Evolutionary conservation across 2,888 invertebrate species (phyloP), one percentile per base, ranked within the genome.

Genomic region (Alsophila aescularia): DNA sequence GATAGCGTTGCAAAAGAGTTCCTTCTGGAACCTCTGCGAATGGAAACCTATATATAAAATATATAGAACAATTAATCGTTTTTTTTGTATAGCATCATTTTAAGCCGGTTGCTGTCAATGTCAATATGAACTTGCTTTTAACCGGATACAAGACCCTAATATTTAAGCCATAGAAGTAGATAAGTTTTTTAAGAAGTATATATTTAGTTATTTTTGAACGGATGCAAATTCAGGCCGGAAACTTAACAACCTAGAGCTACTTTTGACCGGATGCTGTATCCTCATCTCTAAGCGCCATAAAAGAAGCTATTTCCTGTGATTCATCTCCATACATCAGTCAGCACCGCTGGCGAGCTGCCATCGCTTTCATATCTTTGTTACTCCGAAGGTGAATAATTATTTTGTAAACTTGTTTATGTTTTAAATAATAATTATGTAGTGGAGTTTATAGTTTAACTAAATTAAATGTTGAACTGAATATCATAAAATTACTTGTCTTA

Each of bases 331-430:
- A 44, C 35, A 42, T 43, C 42, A 31, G n/a, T 21, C 21, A 15
- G 0, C 29, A 12, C 12, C 37, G 21, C 36, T 56, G 55, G 55
- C 55, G 8, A 10, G 6, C 27, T 47, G 55, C 55, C 55, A 51
- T 41, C 40, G 13, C 13, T 35, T 18, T 16, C 14, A 43, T 29
- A 21, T 34, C 36, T 50, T 36, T 36, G 34, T 50, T 32, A 36
- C 15, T 32, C 39, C 12, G 18, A 16, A 18, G 5, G 15, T 27
- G 27, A 8, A 8, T 27, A 32, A 32, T 7, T 32, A 32, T n/a
- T 12, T 27, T 27, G 2, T 27, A 8, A 2, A n/a, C 13, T 12
- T 32, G 32, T 32, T 12, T 13, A n/a, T 12, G 13, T 13, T n/a
- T 13, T n/a, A 31, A 31, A 10, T n/a, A n/a, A 31, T 31, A 31